Evolutionary conservation across 2,113 vertebrate genomes (phyloP).

Genomic region (Nyctereutes procyonoides): DNA sequence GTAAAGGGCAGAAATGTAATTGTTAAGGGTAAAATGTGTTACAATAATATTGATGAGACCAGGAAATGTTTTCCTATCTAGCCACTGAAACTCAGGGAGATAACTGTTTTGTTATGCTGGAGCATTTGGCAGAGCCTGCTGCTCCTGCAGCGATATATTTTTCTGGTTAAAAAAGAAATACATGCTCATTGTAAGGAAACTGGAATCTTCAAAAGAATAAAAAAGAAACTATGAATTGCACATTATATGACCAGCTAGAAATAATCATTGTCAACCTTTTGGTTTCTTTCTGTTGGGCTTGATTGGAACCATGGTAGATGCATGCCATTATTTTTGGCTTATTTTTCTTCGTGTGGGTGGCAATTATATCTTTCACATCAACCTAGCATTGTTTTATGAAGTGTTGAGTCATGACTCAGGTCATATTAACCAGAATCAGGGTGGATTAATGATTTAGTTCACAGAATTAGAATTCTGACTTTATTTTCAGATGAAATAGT

Average conservation of each 20-base stretch:
- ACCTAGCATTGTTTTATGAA: background rate
- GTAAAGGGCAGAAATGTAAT: constrained; percentile 19
- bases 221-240: background rate
- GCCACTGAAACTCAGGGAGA: constrained; percentile 45
- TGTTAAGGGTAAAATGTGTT: constrained; percentile 43
- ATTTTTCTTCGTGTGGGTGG: background rate
- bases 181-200: background rate
- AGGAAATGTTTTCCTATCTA: constrained; percentile 56
- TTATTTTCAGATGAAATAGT: constrained; percentile 14
- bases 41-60: constrained; percentile 55
- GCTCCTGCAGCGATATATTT: background rate
- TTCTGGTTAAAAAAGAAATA: constrained; percentile 44
- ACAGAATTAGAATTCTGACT: constrained; percentile 6
- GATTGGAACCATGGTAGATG: background rate
- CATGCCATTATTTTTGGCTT: background rate
- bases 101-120: background rate
- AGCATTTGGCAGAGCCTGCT: background rate
- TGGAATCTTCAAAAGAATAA: constrained; percentile 7
- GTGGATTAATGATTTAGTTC: background rate
- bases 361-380: background rate
- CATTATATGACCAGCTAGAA: background rate
- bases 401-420: background rate
- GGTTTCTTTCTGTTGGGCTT: background rate
- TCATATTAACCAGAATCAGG: background rate
- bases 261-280: background rate